Percentiles rank a stretch among this genome's conserved stretches.
Conservation (phyloP, 2,113 vertebrate species). For the Diadophis punctatus region DNA sequence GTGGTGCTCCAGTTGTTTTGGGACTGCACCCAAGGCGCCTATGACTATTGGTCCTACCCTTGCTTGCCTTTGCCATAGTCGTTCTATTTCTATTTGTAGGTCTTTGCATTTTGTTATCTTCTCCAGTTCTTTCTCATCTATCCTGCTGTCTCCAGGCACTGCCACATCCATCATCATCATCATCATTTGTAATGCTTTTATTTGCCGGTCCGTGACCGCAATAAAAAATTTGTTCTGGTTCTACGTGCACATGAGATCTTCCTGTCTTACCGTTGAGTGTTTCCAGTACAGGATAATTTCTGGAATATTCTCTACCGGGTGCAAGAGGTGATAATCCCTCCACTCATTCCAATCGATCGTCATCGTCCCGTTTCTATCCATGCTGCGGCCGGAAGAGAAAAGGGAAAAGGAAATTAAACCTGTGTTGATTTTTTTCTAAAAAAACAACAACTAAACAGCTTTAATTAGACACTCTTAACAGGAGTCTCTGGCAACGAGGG, state of each 20-base stretch:
- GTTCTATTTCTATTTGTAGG: too few species aligned
- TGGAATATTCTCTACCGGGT: conserved; percentile 90
- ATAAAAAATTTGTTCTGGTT: not conserved
- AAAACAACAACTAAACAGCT: not conserved
- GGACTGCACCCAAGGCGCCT: too few species aligned
- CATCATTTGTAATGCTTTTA: not conserved
- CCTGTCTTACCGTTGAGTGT: conserved; percentile 85
- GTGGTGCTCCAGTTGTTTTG: too few species aligned
- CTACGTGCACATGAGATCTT: not conserved
- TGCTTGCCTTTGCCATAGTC: too few species aligned
- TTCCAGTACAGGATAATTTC: conserved; percentile 98
- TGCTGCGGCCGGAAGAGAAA: conserved; percentile 66
- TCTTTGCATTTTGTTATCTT: too few species aligned
- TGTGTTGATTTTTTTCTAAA: too few species aligned
- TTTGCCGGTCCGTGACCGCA: not conserved
- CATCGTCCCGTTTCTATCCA: conserved; percentile 97
- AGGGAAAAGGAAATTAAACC: not conserved
- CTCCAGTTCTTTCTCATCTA: too few species aligned
- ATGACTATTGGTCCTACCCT: too few species aligned
- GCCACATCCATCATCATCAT: too few species aligned
- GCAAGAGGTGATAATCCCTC: conserved; percentile 91
- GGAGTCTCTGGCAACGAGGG: not conserved
- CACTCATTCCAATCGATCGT: conserved; percentile 97
- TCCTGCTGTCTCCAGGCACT: too few species aligned
- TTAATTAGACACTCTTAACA: not conserved